phyloP scores from a whole-genome alignment of 2,797 vertebrate genomes.

The Lindbergichthys nudifrons region DNA sequence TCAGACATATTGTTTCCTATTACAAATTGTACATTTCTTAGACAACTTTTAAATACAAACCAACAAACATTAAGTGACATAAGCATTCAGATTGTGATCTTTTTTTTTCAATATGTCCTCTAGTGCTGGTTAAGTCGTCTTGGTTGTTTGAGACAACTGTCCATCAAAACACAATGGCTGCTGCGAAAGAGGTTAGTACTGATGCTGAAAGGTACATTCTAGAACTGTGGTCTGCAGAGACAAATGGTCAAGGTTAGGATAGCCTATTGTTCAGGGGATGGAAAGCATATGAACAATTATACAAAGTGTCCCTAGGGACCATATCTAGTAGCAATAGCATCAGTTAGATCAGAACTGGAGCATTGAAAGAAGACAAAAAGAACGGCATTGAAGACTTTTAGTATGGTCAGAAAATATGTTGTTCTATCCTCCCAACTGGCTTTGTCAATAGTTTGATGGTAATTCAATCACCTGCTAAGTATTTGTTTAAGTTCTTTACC shows the following conservation, averaged over 20 bases:
- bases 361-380: not conserved
- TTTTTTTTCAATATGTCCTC: too few species aligned
- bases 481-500: not conserved
- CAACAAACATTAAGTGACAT: not conserved
- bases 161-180: too few species aligned
- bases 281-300: too few species aligned
- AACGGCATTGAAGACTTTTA: not conserved
- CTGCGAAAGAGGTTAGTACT: too few species aligned
- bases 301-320: too few species aligned
- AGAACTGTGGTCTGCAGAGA: not conserved
- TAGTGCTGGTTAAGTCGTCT: not conserved
- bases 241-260: not conserved
- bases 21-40: not conserved
- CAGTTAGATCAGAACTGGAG: not conserved
- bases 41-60: not conserved
- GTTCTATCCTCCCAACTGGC: not conserved
- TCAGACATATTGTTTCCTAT: not conserved
- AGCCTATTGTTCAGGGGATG: not conserved
- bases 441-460: not conserved
- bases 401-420: not conserved
- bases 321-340: too few species aligned
- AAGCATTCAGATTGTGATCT: not conserved
- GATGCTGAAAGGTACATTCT: not conserved
- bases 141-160: too few species aligned
- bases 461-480: not conserved